Evolutionary conservation across 2,888 invertebrate genomes (phyloP), one percentile per base, ranked within the genome.

Genomic region (Diadegma fenestrale): DNA sequence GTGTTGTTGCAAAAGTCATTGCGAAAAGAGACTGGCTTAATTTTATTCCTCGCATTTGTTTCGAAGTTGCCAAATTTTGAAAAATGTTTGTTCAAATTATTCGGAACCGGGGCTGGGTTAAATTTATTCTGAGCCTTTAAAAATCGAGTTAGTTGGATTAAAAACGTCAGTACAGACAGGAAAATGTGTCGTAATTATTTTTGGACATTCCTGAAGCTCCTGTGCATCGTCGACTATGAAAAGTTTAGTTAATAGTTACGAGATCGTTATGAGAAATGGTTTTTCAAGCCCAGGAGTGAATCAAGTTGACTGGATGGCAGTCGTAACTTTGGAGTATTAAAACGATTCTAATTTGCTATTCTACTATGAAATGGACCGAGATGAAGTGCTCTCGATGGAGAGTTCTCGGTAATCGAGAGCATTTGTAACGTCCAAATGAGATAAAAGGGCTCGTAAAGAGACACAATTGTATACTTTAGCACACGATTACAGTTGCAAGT

Each of bases 381-480:
- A 58, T 58, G 58, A 14, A 58, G 58, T 26, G 26, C 26, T 26
- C 58, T 26, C 58, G 58, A 58, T 58, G 26, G 14, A 58, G 22
- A 58, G 58, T 58, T 58, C 58, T 58, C 26, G 58, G 58, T 58
- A 58, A 58, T 58, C 58, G 26, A 58, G 26, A 58, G 26, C 33
- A 37, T 64, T 64, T 64, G 64, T 41, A 64, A 64, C 37, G 33
- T 64, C 2, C n/a, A 37, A 64, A 37, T 64, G 68, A 68, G 43
- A 68, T 19, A 22, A 48, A 45, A 45, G 45, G 69, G 69, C 69
- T 69, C 69, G 43, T 69, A 69, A 69, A 75, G 68, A 66, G 68
- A 66, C 69, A 79, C 45, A 48, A 83, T 58, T 51, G 83, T 61
- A 63, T 43, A 69, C 75, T 75, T 69, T 73, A 63, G 68, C 54